Evolutionary conservation across 1,140 invertebrate species (phyloP), one percentile per base, ranked within the genome.

Genomic region (Phenacoccus solenopsis): DNA sequence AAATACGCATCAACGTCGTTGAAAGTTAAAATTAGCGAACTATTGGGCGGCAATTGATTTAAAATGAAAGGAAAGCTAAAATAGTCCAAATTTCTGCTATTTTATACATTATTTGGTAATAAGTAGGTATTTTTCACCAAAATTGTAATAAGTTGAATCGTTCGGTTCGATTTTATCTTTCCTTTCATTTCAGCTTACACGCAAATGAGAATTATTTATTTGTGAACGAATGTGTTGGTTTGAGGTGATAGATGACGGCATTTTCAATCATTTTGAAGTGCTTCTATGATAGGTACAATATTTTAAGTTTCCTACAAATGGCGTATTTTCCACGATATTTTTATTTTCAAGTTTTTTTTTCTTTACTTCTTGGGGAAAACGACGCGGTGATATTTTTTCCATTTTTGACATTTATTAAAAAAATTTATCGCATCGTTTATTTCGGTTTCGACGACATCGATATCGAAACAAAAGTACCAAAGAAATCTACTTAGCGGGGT

Each of bases 371-470:
- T 10, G 13, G 16, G 4, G 5, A n/a, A 49, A 16, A 49, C 38
- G 30, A n/a, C n/a, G 30, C 30, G 38, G 20, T n/a, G 38, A 49
- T 49, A 49, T 49, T 49, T 49, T n/a, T 49, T 49, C 38, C 38
- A 49, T 49, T 49, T 49, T 49, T 49, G 38, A 49, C 38, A 49
- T 49, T 49, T 49, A 49, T 49, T 49, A 49, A 49, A 49, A 49
- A 49, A 49, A 49, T 49, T 49, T 49, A 49, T 49, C 38, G 38
- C 38, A 49, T 49, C 38, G 38, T 49, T 49, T 49, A 49, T 49
- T 49, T 49, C 38, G 38, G 38, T 49, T n/a, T 32, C 5, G 38
- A n/a, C n/a, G 38, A 49, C 20, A 49, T 49, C 20, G 38, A n/a
- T n/a, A n/a, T 49, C 38, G 20, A 49, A 49, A 49, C 38, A 49